Conservation (phyloP, 2,888 invertebrate species). For the Drosophila mulleri region DNA sequence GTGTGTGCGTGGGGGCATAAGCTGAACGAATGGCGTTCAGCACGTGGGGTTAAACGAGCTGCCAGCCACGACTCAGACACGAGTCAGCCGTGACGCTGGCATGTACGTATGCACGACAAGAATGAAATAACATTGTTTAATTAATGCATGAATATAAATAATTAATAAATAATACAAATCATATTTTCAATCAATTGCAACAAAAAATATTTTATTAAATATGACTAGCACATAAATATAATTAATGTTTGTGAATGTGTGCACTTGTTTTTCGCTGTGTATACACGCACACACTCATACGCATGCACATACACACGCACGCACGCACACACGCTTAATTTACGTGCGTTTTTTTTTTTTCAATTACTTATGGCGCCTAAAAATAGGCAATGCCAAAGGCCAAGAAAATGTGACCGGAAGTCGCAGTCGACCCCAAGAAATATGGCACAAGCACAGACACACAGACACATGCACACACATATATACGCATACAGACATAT, state of each 20-base stretch:
- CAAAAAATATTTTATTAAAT: background rate
- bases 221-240: background rate
- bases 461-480: background rate
- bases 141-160: background rate
- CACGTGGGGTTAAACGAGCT: constrained; percentile 65
- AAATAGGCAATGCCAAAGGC: constrained; percentile 67
- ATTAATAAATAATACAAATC: background rate
- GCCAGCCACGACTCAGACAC: constrained; percentile 34
- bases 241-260: background rate
- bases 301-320: background rate
- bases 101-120: background rate
- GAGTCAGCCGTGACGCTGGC: constrained; percentile 49
- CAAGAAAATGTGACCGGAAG: constrained; percentile 68
- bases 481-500: background rate
- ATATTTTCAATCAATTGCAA: background rate
- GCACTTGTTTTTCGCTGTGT: constrained; percentile 5
- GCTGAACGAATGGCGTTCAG: constrained; percentile 23
- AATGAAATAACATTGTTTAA: background rate
- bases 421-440: constrained; percentile 61
- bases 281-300: constrained; percentile 10
- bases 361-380: constrained; percentile 61
- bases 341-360: constrained; percentile 35
- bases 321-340: constrained; percentile 38
- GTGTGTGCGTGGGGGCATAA: constrained; percentile 16
- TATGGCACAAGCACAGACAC: constrained; percentile 34